These are phyloP conservation scores for Hyppa rectilinea DNA, from an alignment of 2,888 invertebrate genomes.

Conservation along the genomic window DNA sequence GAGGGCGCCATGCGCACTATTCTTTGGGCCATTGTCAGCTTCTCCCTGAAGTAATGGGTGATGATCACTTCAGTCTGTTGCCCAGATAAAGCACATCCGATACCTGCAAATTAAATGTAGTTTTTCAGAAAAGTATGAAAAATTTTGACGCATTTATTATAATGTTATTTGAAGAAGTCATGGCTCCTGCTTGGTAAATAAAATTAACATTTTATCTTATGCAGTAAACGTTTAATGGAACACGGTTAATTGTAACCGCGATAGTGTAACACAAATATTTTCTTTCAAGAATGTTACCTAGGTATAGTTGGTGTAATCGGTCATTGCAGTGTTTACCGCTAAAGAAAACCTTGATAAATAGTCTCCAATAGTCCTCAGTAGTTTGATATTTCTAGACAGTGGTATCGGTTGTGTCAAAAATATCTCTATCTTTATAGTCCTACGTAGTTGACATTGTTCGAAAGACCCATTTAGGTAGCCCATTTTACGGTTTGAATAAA, in stretches of 20 bases:
- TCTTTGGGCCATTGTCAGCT: slow-evolving; percentile 87
- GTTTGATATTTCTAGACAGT: not conserved
- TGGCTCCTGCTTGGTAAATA: not conserved
- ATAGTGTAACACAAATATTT: slow-evolving; percentile 25
- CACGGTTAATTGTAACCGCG: slow-evolving; percentile 19
- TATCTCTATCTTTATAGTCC: not conserved
- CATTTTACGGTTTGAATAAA: not conserved
- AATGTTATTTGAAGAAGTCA: not conserved
- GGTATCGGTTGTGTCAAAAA: not conserved
- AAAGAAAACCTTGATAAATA: not conserved
- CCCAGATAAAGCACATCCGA: slow-evolving; percentile 90
- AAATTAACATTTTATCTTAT: slow-evolving; percentile 1
- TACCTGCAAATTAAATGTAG: slow-evolving; percentile 82
- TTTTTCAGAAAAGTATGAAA: not conserved
- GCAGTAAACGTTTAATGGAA: slow-evolving; percentile 10
- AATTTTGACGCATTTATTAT: not conserved
- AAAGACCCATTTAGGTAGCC: not conserved
- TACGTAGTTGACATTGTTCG: not conserved
- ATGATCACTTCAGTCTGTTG: slow-evolving; percentile 91
- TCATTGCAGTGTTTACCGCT: slow-evolving; percentile 4
- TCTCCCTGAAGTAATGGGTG: slow-evolving; percentile 91
- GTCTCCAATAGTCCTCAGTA: too few species aligned
- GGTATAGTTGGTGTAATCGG: slow-evolving; percentile 11
- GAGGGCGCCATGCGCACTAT: slow-evolving; percentile 89
- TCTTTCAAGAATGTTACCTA: not conserved